Evolutionary conservation across 2,113 vertebrate species (phyloP), one percentile per base, ranked within the genome.

Genomic region (Potamarius usumacintae): DNA sequence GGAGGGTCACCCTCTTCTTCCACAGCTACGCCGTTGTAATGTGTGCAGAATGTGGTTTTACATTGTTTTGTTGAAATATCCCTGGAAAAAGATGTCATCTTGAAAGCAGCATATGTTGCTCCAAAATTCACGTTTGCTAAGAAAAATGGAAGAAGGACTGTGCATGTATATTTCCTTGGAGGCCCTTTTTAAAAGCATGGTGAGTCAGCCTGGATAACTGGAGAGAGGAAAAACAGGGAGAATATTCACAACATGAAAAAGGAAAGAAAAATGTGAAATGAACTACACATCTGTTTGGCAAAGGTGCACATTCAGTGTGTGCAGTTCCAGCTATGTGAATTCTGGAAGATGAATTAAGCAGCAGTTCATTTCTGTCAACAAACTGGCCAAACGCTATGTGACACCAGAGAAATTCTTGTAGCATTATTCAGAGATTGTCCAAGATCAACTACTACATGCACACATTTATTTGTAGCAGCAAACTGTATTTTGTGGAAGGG

Each of bases 161-260:
- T 52, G 74, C 52, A 18, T 50, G 20, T 55, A 14, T 78, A 25
- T 27, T 53, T 53, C 50, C 76, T 79, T 57, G 52, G 7, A 57
- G n/a, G 15, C 14, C 22, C 17, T 20, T 22, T 58, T 60, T 57
- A 78, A n/a, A 53, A 15, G 10, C 25, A 25, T 7, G 7, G 20
- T 15, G 50, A 11, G 76, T 11, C 50, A 14, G 4, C 11, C 60
- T 83, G 58, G 27, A 58, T n/a, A 42, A 50, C 22, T 88, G 12
- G 12, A 77, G n/a, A 1, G 76, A 72, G 77, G 72, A 83, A 83
- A 65, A 85, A 77, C 65, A n/a, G 63, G 15, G 85, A 76, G 63
- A 58, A 81, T 4, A 53, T 25, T 14, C 48, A 63, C 30, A 48
- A 10, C 18, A 34, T 30, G 17, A 22, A 53, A 89, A 20, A 2